Base-by-base conservation (phyloP, 2,888 invertebrate species). In the Pyralis farinalis region DNA sequence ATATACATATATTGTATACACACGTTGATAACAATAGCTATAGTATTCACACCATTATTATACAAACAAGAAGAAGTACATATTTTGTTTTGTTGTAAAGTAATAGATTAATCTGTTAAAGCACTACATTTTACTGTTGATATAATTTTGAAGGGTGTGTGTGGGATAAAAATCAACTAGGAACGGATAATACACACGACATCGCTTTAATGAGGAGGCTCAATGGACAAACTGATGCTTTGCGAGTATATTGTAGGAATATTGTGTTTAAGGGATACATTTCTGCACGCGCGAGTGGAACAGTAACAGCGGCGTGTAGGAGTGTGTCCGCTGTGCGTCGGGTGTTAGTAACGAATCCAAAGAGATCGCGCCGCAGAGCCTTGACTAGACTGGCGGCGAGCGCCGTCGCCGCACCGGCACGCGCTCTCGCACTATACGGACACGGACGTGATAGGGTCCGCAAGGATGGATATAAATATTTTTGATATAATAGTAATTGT, bases 401-500 rank as follows among this genome's bases (percentile, higher is more conserved):
- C 36, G 34, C 34, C 37, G n/a, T n/a, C 28, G 28, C 45, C 36
- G 36, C 46, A 51, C 42, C 39, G 22, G 39, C 45, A 37, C 16
- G 43, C 16, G 37, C 35, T 40, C 43, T 47, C 53, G 43, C 54
- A 47, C 43, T 49, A 54, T 55, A 62, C 47, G 55, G 64, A 66
- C 53, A 57, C 57, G 60, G 63, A 54, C 4, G 16, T 3, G 55
- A 58, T n/a, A n/a, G n/a, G n/a, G n/a, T 63, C 57, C 64, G 67
- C 59, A 55, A 49, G 49, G 58, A 61, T 69, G 62, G 58, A 69
- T 73, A 67, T 64, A 68, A 74, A 75, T 79, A 75, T 79, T 80
- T 80, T 85, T 81, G 81, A 83, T 82, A 79, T 73, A 72, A 71
- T 77, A 77, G 80, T 79, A 78, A 78, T 82, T 80, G 82, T 83